Conservation (phyloP, 2,797 vertebrate species). For the Falco naumanni region DNA sequence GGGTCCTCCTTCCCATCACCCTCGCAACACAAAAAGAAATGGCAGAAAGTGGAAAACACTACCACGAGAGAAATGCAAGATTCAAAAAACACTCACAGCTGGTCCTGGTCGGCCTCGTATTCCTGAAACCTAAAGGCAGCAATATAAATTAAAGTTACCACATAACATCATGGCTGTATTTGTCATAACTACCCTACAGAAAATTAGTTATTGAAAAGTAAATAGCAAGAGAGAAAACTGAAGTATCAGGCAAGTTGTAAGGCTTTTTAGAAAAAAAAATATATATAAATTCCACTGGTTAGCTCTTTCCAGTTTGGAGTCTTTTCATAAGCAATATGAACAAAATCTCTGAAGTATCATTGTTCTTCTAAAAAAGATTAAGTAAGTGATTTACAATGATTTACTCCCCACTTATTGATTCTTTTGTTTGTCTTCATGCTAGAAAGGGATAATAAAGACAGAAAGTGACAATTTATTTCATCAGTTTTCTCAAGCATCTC, state of each 20-base stretch:
- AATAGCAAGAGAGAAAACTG: background rate
- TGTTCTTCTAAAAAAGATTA: background rate
- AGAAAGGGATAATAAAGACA: background rate
- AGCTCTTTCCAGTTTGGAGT: background rate
- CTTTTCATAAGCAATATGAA: background rate
- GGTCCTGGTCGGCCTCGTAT: constrained; percentile 91
- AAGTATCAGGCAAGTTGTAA: background rate
- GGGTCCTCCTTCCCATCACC: background rate
- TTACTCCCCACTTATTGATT: background rate
- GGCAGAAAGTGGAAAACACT: background rate
- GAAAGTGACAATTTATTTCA: background rate
- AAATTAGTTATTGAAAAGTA: background rate
- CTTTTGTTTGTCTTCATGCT: background rate
- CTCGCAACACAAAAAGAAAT: background rate
- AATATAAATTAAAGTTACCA: background rate
- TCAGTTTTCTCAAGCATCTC: background rate
- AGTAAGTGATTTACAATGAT: background rate
- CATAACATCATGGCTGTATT: background rate
- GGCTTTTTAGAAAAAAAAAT: background rate
- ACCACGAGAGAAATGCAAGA: background rate
- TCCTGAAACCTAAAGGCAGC: constrained; percentile 85
- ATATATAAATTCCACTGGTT: background rate
- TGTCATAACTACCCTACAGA: background rate
- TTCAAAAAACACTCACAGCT: constrained; percentile 81
- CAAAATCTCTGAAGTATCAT: background rate